Base-by-base conservation (phyloP, 2,113 vertebrate species). In the Nibea albiflora region DNA sequence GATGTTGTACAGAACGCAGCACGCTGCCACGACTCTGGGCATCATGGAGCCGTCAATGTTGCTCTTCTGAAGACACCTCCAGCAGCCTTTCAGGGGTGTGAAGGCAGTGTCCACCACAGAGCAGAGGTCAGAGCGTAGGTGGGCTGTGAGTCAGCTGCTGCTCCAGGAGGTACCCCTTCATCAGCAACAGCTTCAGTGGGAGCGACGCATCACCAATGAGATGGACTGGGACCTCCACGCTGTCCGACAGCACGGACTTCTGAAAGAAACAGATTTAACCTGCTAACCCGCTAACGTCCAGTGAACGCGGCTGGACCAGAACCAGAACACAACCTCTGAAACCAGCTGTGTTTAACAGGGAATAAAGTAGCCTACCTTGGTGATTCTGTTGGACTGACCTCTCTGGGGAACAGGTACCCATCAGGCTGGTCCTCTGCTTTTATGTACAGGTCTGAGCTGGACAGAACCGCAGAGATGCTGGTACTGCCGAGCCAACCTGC, bases 1-100 rank as follows among this genome's bases (percentile, higher is more conserved):
- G 17, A 90, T 26, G 60, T 88, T 88, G 77, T 90, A 84, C 20
- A 90, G n/a, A 3, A 90, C 49, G 16, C 86, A 90, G 78, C 86
- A 86, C 0, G 81, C 83, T 0, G 81, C 64, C 5, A 90, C 78
- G 0, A 86, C 42, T 0, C 67, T 10, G 14, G 84, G 71, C 84
- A 84, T 79, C 66, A 80, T 53, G 0, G 61, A n/a, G n/a, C n/a
- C n/a, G 42, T 90, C 67, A 0, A 90, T 52, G 74, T 90, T 86
- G 9, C 64, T 85, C 53, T 79, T 90, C 80, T 76, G 77, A 39
- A 90, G 80, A 39, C 83, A 90, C 20, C 83, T 26, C 85, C 85
- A 88, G 14, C 85, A 78, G 0, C 89, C 89, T 24, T 76, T 88
- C 15, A 90, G 86, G 0, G 67, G 77, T 0, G 52, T 4, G 57